Evolutionary conservation across 2,113 vertebrate genomes (phyloP).

Genomic region (Bungarus multicinctus): DNA sequence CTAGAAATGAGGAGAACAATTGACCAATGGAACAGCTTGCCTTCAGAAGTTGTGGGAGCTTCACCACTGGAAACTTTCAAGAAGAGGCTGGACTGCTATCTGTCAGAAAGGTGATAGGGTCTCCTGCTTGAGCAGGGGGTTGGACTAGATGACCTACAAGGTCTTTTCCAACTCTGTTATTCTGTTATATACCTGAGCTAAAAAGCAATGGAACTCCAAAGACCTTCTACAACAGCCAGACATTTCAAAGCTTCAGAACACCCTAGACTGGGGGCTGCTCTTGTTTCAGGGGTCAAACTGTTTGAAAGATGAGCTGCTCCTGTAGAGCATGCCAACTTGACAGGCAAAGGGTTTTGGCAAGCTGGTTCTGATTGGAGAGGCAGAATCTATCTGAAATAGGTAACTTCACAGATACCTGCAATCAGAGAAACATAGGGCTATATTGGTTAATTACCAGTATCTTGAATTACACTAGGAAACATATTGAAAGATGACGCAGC

Average conservation of each 20-base stretch:
- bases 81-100: too few relatives aligned
- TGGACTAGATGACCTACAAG: too few relatives aligned
- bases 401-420: neutral
- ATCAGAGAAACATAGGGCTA: neutral
- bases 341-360: neutral
- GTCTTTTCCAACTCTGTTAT: too few relatives aligned
- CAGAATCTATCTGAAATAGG: neutral
- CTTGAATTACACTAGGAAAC: neutral
- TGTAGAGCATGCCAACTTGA: neutral
- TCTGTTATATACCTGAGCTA: neutral
- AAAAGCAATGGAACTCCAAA: neutral
- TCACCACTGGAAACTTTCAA: too few relatives aligned
- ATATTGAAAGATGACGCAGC: neutral
- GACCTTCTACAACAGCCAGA: neutral
- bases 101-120: too few relatives aligned
- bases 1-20: too few relatives aligned
- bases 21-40: too few relatives aligned
- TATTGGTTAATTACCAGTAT: neutral
- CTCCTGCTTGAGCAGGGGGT: too few relatives aligned
- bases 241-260: neutral
- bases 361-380: neutral
- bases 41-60: too few relatives aligned
- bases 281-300: neutral
- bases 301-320: neutral
- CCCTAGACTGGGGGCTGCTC: neutral